Percentiles rank a stretch among this genome's conserved stretches.
phyloP scores from a whole-genome alignment of 2,113 vertebrate genomes.

The Chlorocebus sabaeus region DNA sequence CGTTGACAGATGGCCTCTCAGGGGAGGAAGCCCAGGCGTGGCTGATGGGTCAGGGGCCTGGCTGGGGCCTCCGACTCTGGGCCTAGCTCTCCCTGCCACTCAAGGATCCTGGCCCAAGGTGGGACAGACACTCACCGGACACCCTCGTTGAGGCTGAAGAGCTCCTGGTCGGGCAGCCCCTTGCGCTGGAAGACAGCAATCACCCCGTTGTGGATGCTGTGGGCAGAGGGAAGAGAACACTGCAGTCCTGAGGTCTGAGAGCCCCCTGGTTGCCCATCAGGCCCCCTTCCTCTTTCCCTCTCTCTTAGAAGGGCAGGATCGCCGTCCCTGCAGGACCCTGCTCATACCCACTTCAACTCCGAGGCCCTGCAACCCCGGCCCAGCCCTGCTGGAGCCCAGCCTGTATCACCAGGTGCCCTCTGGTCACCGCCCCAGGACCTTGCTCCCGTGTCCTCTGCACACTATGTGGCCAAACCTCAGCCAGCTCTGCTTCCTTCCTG shows the following conservation, averaged over 20 bases:
- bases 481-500: neutral
- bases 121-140: conserved; percentile 89
- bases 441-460: fast-evolving
- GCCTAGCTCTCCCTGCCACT: neutral
- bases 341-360: fast-evolving
- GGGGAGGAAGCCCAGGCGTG: fast-evolving
- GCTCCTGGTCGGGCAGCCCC: conserved; percentile 94
- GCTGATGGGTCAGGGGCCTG: neutral
- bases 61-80: neutral
- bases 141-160: conserved; percentile 96
- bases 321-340: fast-evolving
- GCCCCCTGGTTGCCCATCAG: neutral
- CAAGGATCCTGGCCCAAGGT: fast-evolving
- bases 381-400: neutral
- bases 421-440: neutral
- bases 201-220: conserved; percentile 96
- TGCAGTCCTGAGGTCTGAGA: fast-evolving
- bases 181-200: conserved; percentile 96
- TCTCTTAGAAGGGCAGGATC: neutral
- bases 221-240: neutral
- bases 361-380: neutral
- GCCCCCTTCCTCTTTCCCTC: no score
- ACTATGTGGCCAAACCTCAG: neutral
- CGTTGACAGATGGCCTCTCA: no score
- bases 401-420: neutral